phyloP scores from a whole-genome alignment of 2,113 vertebrate species.

The Podiceps cristatus region DNA sequence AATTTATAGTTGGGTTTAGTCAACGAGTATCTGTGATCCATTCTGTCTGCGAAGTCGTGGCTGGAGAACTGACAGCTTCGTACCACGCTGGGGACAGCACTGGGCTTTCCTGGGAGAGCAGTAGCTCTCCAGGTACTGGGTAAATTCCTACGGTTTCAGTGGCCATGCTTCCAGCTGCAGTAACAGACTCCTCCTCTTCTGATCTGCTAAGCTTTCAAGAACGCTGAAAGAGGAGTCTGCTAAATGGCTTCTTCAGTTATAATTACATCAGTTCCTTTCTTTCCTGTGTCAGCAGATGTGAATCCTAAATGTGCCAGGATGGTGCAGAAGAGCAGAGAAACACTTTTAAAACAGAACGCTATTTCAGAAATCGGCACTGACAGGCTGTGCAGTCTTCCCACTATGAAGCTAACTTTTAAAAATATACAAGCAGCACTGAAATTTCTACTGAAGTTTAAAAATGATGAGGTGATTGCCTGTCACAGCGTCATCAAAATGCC shows the following conservation, averaged over 20 bases:
- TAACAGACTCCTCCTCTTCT: slow-evolving; percentile 18
- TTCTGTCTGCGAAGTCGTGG: rapidly evolving
- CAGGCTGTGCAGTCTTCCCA: not conserved
- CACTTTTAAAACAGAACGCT: not conserved
- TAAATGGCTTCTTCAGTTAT: not conserved
- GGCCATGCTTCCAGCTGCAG: not conserved
- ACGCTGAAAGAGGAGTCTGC: not conserved
- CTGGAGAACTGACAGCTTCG: not conserved
- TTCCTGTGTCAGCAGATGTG: slow-evolving; percentile 34
- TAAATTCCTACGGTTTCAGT: not conserved
- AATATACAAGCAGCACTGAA: not conserved
- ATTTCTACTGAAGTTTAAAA: not conserved
- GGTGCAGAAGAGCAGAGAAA: slow-evolving; percentile 20
- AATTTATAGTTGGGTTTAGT: not conserved
- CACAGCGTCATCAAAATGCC: not conserved
- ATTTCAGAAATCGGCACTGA: not conserved
- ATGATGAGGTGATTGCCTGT: not conserved
- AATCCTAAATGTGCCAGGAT: slow-evolving; percentile 25
- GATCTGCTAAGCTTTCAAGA: not conserved
- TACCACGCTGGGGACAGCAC: not conserved
- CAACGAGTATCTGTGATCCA: not conserved
- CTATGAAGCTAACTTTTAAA: not conserved
- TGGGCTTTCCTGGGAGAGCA: not conserved
- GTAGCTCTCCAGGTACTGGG: not conserved
- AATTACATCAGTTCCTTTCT: slow-evolving; percentile 41